Evolutionary conservation across 2,113 vertebrate species (phyloP), one percentile per base, ranked within the genome.

Genomic region (Hippocampus comes): DNA sequence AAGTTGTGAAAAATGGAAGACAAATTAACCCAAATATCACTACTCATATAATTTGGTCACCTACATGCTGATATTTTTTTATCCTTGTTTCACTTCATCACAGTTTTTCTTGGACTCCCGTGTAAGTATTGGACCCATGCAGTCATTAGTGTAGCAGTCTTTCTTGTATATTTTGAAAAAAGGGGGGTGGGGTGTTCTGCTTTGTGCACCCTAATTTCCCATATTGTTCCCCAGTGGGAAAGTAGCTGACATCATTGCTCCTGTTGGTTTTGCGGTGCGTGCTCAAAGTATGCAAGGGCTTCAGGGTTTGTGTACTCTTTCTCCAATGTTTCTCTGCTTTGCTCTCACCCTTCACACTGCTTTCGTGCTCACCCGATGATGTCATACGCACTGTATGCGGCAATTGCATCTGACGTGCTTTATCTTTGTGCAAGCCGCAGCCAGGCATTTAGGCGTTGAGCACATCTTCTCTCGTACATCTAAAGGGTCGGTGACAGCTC

Each of bases 341-440:
- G 73, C 83, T 49, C 76, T 76, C 77, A 63, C 48, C 76, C 83
- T 78, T 82, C 43, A 70, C 79, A 72, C 76, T 72, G 75, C 74
- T 78, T 42, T 6, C 9, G 71, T 18, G 49, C 79, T 72, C 77
- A 80, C 61, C 83, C 81, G 81, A 84, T 93, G 91, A 93, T 92
- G 93, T 93, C 92, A 93, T 89, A 74, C 78, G 21, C 63, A 46
- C 80, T 73, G 71, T 91, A 82, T 78, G 77, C 74, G 81, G 83
- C 76, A 78, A 93, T 92, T 68, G 69, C 85, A 88, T 89, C 82
- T 91, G 90, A 93, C 91, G 81, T 87, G 84, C 87, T 93, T 93
- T 93, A 92, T 93, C 86, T 92, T 92, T 93, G 92, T 93, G 91
- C 91, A 92, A 73, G 79, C 76, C 68, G 59, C 70, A 73, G 82